phyloP scores from a whole-genome alignment of 2,113 vertebrate genomes.

The Lampris incognitus region DNA sequence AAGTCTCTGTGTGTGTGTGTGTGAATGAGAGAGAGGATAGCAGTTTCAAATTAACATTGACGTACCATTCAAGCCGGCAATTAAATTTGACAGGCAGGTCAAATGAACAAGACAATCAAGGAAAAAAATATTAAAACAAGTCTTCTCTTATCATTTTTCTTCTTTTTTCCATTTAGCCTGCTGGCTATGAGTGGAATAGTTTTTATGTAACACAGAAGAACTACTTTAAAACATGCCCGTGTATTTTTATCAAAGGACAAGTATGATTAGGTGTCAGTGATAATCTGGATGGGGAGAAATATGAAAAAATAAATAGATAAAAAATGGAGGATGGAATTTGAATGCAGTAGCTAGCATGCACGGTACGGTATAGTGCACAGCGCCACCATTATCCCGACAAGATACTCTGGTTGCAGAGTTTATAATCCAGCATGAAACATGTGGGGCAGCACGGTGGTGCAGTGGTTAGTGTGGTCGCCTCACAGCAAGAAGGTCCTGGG shows the following conservation, averaged over 20 bases:
- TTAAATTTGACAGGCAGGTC: conserved; percentile 49
- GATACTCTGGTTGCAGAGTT: not conserved
- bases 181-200: not conserved
- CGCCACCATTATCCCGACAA: not conserved
- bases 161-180: conserved; percentile 15
- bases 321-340: not conserved
- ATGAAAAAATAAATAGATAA: not conserved
- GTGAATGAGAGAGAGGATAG: no score
- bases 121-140: not conserved
- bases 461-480: no score
- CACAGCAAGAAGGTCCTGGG: no score
- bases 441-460: no score
- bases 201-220: conserved; percentile 14
- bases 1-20: no score
- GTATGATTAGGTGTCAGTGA: conserved; percentile 7
- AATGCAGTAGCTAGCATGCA: not conserved
- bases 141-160: not conserved
- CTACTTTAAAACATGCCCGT: not conserved
- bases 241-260: not conserved
- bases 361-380: not conserved
- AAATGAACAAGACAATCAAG: conserved; percentile 13
- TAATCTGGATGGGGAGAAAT: conserved; percentile 6
- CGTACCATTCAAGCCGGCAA: conserved; percentile 15
- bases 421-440: conserved; percentile 2
- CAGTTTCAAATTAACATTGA: no score